Percentiles rank a stretch among this genome's conserved stretches.
Conservation (phyloP, 2,888 invertebrate species). For the Adineta ricciae region DNA sequence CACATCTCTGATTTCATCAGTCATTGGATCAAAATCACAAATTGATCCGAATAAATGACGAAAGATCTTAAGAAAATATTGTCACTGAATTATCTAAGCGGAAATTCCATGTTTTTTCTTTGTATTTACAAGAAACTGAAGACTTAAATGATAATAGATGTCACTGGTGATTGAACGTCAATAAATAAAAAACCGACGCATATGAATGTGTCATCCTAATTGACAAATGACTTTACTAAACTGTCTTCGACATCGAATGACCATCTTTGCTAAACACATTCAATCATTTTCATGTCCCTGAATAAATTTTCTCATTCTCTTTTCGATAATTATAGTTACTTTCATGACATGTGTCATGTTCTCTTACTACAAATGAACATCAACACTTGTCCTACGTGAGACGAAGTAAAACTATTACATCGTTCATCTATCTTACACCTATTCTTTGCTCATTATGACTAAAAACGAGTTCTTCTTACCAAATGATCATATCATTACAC, state of each 20-base stretch:
- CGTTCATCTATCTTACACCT: not conserved
- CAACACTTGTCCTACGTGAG: not conserved
- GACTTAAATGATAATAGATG: not conserved
- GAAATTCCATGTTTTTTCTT: too few species aligned
- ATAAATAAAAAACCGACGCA: too few species aligned
- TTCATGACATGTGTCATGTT: not conserved
- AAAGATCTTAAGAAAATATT: too few species aligned
- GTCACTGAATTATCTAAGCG: too few species aligned
- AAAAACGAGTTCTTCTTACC: not conserved
- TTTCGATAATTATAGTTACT: too few species aligned
- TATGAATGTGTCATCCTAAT: too few species aligned
- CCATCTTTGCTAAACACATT: too few species aligned
- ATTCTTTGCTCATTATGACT: not conserved
- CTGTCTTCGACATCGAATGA: too few species aligned
- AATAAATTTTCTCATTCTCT: too few species aligned
- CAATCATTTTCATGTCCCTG: too few species aligned
- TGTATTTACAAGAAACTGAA: too few species aligned
- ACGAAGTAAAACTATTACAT: not conserved
- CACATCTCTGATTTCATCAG: not conserved
- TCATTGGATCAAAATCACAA: not conserved
- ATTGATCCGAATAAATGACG: not conserved
- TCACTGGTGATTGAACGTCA: not conserved
- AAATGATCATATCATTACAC: not conserved
- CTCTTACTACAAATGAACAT: not conserved
- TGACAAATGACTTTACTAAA: too few species aligned